phyloP scores from a whole-genome alignment of 2,113 vertebrate species.

The Notothenia coriiceps region DNA sequence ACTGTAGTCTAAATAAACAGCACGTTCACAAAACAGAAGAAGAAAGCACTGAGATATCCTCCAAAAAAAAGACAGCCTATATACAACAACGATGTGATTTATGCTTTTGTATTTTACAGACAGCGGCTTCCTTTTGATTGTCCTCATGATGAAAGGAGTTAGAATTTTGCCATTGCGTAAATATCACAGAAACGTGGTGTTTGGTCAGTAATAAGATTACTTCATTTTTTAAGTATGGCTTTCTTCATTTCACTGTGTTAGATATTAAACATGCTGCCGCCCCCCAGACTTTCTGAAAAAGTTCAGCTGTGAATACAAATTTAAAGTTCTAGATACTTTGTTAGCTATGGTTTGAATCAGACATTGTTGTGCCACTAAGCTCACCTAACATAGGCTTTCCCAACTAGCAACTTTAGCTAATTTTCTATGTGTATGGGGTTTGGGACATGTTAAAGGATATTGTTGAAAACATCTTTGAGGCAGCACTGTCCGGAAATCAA shows the following conservation, averaged over 20 bases:
- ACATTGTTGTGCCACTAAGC: background rate
- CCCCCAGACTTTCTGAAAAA: background rate
- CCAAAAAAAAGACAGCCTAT: constrained; percentile 12
- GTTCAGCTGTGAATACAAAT: background rate
- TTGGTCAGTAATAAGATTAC: background rate
- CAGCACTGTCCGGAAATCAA: background rate
- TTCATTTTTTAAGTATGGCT: background rate
- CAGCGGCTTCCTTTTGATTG: background rate
- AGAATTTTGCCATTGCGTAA: background rate
- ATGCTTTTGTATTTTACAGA: too few relatives aligned
- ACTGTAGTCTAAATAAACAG: constrained; percentile 54
- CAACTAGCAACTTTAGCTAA: background rate
- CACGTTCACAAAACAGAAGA: constrained; percentile 12
- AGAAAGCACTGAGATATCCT: constrained; percentile 13
- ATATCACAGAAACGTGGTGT: background rate
- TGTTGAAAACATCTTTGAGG: background rate
- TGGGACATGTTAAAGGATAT: too few relatives aligned
- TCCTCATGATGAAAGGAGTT: background rate
- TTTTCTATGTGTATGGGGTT: background rate
- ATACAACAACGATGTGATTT: constrained; percentile 1
- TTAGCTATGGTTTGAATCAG: background rate
- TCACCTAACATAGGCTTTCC: background rate
- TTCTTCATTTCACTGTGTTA: background rate
- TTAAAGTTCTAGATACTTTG: background rate
- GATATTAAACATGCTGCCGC: background rate